Evolutionary conservation across 2,797 vertebrate genomes (phyloP).

Genomic region (Momotus momota): DNA sequence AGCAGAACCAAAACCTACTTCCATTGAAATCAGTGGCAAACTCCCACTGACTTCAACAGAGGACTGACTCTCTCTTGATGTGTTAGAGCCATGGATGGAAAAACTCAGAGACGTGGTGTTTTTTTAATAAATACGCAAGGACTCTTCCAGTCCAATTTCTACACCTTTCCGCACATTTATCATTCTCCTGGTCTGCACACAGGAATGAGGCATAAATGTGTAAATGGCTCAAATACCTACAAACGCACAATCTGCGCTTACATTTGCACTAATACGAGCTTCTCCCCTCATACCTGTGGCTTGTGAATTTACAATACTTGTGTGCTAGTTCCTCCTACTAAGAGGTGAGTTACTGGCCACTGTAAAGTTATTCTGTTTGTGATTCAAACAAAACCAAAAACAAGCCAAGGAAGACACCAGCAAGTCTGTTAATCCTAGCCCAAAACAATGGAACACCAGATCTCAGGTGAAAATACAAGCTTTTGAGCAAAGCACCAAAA

Average conservation of each 20-base stretch:
- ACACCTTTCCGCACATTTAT: neutral
- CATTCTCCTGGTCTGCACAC: neutral
- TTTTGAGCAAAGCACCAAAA: neutral
- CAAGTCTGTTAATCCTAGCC: neutral
- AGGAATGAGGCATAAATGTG: neutral
- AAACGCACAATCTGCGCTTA: neutral
- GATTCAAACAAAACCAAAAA: neutral
- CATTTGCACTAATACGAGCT: neutral
- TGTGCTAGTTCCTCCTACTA: neutral
- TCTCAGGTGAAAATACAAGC: neutral
- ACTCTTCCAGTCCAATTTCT: neutral
- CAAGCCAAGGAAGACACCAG: neutral
- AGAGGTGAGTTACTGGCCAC: neutral
- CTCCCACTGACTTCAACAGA: conserved; percentile 7
- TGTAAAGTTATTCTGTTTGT: neutral
- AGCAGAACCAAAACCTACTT: conserved; percentile 34
- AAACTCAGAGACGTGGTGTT: neutral
- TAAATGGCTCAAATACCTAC: neutral
- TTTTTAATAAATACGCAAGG: conserved; percentile 10
- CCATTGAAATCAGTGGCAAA: neutral
- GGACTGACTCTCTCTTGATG: neutral
- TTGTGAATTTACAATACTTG: neutral
- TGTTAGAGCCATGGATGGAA: neutral
- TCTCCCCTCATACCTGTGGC: neutral
- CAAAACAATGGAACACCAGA: neutral